A percentile compares a stretch with the other conserved stretches of the same genome.
phyloP scores from a whole-genome alignment of 2,888 invertebrate species.

The Macrosiphum euphorbiae region DNA sequence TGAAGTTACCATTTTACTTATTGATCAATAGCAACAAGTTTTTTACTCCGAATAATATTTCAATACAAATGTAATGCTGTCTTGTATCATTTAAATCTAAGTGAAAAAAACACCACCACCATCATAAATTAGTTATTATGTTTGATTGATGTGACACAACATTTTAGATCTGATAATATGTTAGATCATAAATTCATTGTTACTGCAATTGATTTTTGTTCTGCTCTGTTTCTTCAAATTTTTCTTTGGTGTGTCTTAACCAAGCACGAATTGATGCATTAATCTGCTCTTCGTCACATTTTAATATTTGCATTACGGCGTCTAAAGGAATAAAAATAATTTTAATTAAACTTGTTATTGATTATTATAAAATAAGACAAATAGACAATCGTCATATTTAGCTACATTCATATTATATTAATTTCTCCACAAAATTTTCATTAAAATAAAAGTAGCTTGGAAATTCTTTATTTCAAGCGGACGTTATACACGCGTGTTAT shows the following conservation, averaged over 20 bases:
- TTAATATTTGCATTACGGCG: neutral
- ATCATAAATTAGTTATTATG: neutral
- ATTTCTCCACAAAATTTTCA: neutral
- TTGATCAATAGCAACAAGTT: neutral
- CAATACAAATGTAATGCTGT: neutral
- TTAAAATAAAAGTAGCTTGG: neutral
- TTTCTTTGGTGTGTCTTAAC: neutral
- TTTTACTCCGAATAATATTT: neutral
- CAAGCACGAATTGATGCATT: neutral
- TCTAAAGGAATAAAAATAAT: neutral
- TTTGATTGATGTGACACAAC: neutral
- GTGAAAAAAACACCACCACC: neutral
- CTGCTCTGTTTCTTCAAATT: neutral
- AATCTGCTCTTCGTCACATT: neutral
- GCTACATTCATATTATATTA: neutral
- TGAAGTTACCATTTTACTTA: neutral
- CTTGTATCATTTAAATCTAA: neutral
- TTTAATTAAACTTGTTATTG: neutral
- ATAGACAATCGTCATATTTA: neutral
- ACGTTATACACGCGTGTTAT: neutral
- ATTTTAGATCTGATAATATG: too few relatives aligned
- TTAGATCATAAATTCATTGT: neutral
- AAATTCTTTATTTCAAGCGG: neutral
- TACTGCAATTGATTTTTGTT: neutral
- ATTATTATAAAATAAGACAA: neutral